These are phyloP conservation scores for Neuroscelio doddi DNA, from an alignment of 2,888 invertebrate species.

Conservation along the genomic window DNA sequence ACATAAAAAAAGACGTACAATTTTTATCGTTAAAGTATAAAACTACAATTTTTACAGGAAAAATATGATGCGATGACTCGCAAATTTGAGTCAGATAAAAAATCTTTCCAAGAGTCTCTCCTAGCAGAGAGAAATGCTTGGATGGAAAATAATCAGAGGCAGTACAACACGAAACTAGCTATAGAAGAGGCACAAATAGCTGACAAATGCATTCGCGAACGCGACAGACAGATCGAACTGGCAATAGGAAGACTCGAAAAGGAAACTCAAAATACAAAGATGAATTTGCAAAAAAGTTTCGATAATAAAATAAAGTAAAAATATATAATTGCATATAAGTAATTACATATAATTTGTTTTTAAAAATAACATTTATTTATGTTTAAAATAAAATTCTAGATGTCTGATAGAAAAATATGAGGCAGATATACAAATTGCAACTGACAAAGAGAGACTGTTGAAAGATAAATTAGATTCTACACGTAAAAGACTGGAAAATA, in stretches of 20 bases:
- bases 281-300: constrained; percentile 75
- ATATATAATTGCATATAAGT: constrained; percentile 45
- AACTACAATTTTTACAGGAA: constrained; percentile 51
- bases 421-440: constrained; percentile 79
- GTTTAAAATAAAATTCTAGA: constrained; percentile 69
- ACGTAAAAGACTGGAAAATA: constrained; percentile 78
- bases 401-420: constrained; percentile 85
- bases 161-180: constrained; percentile 76
- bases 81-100: constrained; percentile 72
- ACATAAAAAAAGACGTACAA: too few relatives aligned
- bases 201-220: constrained; percentile 81
- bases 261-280: constrained; percentile 77
- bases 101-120: constrained; percentile 76
- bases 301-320: constrained; percentile 72
- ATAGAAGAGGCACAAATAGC: constrained; percentile 81
- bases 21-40: too few relatives aligned
- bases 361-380: constrained; percentile 24
- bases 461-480: constrained; percentile 80
- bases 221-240: constrained; percentile 85
- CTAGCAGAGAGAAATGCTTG: constrained; percentile 78
- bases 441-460: constrained; percentile 78
- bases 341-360: background rate
- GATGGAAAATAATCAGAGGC: constrained; percentile 77
- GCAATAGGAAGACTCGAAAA: constrained; percentile 81
- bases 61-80: constrained; percentile 54